Conservation (phyloP, 53 echinoderm and acorn worm genomes). For the Arbacia lixula region DNA sequence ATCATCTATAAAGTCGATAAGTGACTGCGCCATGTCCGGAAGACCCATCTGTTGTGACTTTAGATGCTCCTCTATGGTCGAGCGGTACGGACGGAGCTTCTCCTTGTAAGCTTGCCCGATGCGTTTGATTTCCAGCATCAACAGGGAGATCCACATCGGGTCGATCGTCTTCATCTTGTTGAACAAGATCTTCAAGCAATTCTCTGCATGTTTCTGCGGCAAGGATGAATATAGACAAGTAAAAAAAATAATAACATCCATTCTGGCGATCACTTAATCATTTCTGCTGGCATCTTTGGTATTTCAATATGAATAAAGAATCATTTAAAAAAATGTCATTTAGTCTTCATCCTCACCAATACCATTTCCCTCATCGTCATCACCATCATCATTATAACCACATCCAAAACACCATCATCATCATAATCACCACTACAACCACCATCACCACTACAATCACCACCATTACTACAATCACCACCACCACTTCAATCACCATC, state of each 20-base stretch:
- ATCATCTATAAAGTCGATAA: conserved; percentile 90
- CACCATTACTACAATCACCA: too few relatives aligned
- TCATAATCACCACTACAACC: too few relatives aligned
- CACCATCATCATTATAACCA: too few relatives aligned
- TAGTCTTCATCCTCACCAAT: too few relatives aligned
- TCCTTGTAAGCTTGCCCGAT: conserved; percentile 75
- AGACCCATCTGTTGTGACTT: conserved; percentile 74
- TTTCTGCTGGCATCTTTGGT: neutral
- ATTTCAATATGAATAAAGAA: too few relatives aligned
- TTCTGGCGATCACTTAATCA: neutral
- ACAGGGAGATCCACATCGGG: conserved; percentile 55
- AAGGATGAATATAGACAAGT: neutral
- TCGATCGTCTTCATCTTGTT: conserved; percentile 67
- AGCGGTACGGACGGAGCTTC: conserved; percentile 66
- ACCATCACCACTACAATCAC: too few relatives aligned
- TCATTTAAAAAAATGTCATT: too few relatives aligned
- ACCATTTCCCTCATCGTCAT: too few relatives aligned
- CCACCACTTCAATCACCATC: too few relatives aligned
- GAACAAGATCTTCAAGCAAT: conserved; percentile 67
- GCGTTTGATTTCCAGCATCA: conserved; percentile 85
- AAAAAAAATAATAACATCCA: too few relatives aligned
- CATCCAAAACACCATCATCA: too few relatives aligned
- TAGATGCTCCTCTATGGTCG: conserved; percentile 67
- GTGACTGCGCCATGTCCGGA: conserved; percentile 69
- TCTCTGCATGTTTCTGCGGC: conserved; percentile 71